Conservation (phyloP, 2,888 invertebrate genomes). For the Nymphalis polychloros region DNA sequence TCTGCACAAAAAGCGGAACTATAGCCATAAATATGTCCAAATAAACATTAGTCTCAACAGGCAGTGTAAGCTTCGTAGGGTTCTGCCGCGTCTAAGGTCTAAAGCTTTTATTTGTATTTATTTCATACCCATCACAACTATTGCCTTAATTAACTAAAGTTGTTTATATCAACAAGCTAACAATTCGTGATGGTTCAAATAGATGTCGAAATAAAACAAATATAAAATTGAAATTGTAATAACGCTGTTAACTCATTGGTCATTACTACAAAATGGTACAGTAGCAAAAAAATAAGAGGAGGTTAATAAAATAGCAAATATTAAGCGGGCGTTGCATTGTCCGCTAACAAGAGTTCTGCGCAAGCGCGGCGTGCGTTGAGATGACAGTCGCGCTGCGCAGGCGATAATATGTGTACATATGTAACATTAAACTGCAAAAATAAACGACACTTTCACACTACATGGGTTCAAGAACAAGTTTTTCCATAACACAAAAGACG, state of each 20-base stretch:
- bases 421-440: constrained; percentile 82
- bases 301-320: constrained; percentile 54
- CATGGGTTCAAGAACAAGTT: constrained; percentile 82
- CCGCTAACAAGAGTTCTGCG: constrained; percentile 61
- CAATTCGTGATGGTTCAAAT: too few species aligned
- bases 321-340: constrained; percentile 58
- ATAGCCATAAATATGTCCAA: constrained; percentile 83
- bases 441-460: constrained; percentile 81
- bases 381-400: constrained; percentile 70
- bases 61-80: constrained; percentile 65
- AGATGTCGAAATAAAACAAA: neutral
- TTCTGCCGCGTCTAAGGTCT: constrained; percentile 44
- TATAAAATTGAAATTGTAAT: neutral
- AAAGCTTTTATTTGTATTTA: constrained; percentile 2
- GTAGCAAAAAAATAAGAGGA: constrained; percentile 37
- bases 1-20: constrained; percentile 81
- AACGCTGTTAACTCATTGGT: neutral
- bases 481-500: constrained; percentile 83
- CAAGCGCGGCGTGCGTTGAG: constrained; percentile 52
- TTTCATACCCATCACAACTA: neutral
- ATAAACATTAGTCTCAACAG: constrained; percentile 78
- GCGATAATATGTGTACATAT: constrained; percentile 82
- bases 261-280: constrained; percentile 4
- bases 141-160: neutral
- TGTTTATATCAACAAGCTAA: neutral